Percentiles rank a stretch among this genome's conserved stretches.
phyloP scores from a whole-genome alignment of 2,113 vertebrate genomes.

The Psephotus haematonotus region DNA sequence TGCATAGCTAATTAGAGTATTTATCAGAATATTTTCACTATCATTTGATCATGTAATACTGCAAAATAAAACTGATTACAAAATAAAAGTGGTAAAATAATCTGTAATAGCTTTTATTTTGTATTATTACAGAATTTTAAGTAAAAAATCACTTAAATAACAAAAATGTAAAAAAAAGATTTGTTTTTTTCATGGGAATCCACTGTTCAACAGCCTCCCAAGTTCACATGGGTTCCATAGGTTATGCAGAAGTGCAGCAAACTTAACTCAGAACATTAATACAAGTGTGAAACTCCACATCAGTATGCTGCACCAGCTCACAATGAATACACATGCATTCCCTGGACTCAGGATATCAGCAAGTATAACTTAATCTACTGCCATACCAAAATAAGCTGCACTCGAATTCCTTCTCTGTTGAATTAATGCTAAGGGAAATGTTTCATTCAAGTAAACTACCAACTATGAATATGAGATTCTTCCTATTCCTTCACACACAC shows the following conservation, averaged over 20 bases:
- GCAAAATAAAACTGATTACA: not conserved
- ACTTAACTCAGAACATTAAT: not conserved
- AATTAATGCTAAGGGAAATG: not conserved
- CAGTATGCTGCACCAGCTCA: not conserved
- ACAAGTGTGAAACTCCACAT: not conserved
- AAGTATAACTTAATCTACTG: not conserved
- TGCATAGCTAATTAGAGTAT: not conserved
- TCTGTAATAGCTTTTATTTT: not conserved
- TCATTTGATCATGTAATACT: not conserved
- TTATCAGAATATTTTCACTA: not conserved
- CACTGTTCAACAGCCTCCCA: not conserved
- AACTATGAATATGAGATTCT: not conserved
- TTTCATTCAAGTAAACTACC: not conserved
- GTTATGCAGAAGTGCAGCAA: not conserved
- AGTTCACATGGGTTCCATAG: not conserved
- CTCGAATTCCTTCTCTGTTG: not conserved
- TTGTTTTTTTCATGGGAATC: not conserved
- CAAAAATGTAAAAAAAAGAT: not conserved
- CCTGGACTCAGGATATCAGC: not conserved
- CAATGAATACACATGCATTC: not conserved
- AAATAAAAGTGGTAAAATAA: not conserved
- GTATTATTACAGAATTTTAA: not conserved
- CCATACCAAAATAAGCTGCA: not conserved
- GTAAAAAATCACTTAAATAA: not conserved
- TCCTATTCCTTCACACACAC: not conserved